These are phyloP conservation scores for Leptopilina syphax DNA, from an alignment of 2,888 invertebrate species.

Conservation along the genomic window DNA sequence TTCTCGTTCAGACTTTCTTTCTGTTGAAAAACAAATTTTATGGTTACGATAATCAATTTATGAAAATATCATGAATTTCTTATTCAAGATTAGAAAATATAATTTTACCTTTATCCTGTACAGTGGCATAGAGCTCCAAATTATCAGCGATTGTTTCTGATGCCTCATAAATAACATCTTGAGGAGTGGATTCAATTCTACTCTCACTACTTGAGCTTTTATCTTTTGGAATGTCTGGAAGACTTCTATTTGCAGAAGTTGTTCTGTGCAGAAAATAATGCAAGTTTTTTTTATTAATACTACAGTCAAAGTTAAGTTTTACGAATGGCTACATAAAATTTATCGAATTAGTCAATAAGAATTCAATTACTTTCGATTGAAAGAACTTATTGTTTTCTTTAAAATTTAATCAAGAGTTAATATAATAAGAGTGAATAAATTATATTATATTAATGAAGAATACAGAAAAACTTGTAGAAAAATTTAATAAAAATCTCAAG, in stretches of 20 bases:
- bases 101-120: constrained; percentile 80
- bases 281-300: background rate
- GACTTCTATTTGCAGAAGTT: constrained; percentile 84
- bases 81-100: constrained; percentile 3
- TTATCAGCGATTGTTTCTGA: constrained; percentile 82
- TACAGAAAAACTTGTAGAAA: no score
- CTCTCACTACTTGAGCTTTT: constrained; percentile 79
- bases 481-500: no score
- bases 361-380: no score
- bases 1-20: constrained; percentile 66
- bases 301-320: background rate
- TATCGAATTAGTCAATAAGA: no score
- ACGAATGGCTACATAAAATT: no score
- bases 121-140: constrained; percentile 92
- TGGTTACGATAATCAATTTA: constrained; percentile 4
- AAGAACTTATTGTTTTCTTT: no score
- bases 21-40: constrained; percentile 50
- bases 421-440: no score
- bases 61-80: background rate
- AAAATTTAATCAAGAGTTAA: no score
- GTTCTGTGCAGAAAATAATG: constrained; percentile 66
- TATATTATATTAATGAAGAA: no score
- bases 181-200: constrained; percentile 63
- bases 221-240: constrained; percentile 89
- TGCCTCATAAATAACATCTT: constrained; percentile 73